These are phyloP conservation scores for Anisognathus igniventris DNA, from an alignment of 2,797 vertebrate species.

Conservation along the genomic window DNA sequence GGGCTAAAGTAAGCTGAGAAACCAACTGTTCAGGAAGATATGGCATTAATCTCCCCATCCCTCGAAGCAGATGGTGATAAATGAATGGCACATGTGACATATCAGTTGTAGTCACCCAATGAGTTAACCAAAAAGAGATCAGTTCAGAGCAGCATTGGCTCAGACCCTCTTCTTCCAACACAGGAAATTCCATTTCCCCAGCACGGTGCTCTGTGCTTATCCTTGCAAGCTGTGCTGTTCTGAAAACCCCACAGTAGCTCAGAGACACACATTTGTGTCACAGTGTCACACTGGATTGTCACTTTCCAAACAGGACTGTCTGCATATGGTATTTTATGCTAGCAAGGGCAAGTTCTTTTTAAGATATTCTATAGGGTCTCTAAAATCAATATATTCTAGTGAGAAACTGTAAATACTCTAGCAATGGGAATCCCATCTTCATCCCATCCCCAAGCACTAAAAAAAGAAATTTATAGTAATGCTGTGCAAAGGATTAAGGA, in stretches of 20 bases:
- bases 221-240: slow-evolving; percentile 39
- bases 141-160: slow-evolving; percentile 34
- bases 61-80: slow-evolving; percentile 35
- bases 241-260: slow-evolving; percentile 6
- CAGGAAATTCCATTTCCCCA: slow-evolving; percentile 55
- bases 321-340: background rate
- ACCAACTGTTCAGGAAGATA: slow-evolving; percentile 7
- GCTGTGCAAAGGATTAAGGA: background rate
- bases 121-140: slow-evolving; percentile 30
- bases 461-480: background rate
- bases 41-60: background rate
- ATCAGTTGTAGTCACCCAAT: background rate
- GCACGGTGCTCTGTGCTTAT: background rate
- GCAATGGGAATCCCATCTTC: background rate
- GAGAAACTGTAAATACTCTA: background rate
- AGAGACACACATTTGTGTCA: slow-evolving; percentile 1
- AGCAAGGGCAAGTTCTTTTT: background rate
- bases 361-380: background rate
- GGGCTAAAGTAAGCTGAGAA: background rate
- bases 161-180: slow-evolving; percentile 13
- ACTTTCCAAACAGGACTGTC: background rate
- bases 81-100: slow-evolving; percentile 41
- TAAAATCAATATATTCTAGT: background rate
- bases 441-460: background rate
- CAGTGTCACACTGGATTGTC: background rate